Percentiles rank a stretch among this genome's conserved stretches.
Conservation (phyloP, 2,113 vertebrate species). For the Platycercus adscitus region DNA sequence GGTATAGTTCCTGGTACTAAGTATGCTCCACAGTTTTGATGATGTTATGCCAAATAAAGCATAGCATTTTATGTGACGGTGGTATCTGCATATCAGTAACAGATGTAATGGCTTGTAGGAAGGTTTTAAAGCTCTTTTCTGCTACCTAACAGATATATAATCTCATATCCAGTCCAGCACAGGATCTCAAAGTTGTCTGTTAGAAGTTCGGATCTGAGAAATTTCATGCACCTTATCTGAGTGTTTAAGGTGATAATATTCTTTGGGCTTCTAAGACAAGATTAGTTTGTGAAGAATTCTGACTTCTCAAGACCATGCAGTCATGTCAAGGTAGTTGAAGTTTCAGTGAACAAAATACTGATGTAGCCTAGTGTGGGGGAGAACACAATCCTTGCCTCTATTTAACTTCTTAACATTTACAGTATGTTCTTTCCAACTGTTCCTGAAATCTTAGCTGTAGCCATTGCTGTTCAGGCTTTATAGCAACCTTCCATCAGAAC, state of each 20-base stretch:
- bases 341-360: background rate
- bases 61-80: background rate
- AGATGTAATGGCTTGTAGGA: background rate
- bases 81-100: background rate
- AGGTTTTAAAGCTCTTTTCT: background rate
- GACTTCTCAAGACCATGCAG: background rate
- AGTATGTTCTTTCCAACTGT: background rate
- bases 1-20: background rate
- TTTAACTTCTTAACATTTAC: background rate
- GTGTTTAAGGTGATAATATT: background rate
- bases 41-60: background rate
- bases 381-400: background rate
- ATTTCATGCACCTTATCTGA: background rate
- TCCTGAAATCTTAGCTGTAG: background rate
- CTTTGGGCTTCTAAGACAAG: background rate
- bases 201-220: background rate
- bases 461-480: background rate
- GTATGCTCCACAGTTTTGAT: background rate
- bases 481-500: background rate
- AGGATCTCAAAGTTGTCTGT: background rate
- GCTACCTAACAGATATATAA: background rate
- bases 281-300: background rate
- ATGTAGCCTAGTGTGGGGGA: background rate
- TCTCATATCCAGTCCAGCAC: background rate
- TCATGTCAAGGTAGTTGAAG: background rate